Conservation (phyloP, 2,113 vertebrate genomes). For the Cyanocitta stelleri region DNA sequence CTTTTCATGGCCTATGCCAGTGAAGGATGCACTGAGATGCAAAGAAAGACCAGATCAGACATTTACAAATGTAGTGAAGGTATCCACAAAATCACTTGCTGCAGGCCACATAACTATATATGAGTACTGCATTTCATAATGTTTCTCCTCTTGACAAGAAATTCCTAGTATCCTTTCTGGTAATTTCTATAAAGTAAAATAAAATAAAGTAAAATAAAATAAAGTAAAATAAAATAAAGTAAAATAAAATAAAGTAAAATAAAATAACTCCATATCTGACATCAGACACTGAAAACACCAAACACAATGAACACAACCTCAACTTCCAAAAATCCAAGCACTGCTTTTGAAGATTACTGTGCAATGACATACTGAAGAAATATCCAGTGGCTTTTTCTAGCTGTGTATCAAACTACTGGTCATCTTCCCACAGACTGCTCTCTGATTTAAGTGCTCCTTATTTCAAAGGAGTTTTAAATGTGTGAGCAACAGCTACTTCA, state of each 20-base stretch:
- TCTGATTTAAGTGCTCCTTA: neutral
- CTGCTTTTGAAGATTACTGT: neutral
- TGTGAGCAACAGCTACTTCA: neutral
- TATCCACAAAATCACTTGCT: neutral
- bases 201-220: too few species aligned
- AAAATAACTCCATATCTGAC: neutral
- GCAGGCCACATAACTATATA: neutral
- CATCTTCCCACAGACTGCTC: neutral
- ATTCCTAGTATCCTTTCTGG: neutral
- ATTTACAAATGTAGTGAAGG: neutral
- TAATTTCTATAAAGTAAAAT: neutral
- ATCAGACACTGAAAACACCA: neutral
- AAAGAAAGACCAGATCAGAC: neutral
- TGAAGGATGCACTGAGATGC: neutral
- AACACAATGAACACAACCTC: neutral
- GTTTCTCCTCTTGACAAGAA: neutral
- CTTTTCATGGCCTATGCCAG: neutral
- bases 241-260: too few species aligned
- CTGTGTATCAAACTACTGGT: neutral
- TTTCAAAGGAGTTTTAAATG: neutral
- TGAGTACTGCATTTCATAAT: neutral
- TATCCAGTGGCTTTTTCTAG: neutral
- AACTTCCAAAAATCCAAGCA: neutral
- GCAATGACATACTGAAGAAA: neutral
- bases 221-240: too few species aligned